Base-by-base conservation (phyloP, 2,888 invertebrate genomes). In the Serripes groenlandicus region DNA sequence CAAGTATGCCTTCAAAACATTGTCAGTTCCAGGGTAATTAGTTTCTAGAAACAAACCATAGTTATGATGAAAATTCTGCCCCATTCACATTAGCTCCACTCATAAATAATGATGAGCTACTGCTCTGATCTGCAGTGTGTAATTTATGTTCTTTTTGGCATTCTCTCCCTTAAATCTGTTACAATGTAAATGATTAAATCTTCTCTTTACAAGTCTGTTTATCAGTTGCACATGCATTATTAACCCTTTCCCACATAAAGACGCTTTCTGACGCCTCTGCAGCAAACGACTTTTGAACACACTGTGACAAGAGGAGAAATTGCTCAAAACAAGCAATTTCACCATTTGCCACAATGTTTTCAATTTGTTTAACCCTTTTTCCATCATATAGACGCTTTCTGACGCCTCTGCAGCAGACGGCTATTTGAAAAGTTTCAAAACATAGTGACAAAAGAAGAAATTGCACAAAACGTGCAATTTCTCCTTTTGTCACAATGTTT, bases 61-160 rank as follows among this genome's bases (percentile, higher is more conserved):
- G n/a, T 18, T 32, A 18, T 34, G 28, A 32, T 34, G 62, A n/a
- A 34, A 32, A 62, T 62, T 21, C 34, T 34, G 32, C n/a, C 49
- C 49, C 49, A 49, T 49, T 49, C 49, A 49, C 49, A 49, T 49
- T 1, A 49, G 62, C 62, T 62, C 62, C 18, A 62, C 28, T 62
- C 62, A 62, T 60, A 60, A 62, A 62, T 34, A 62, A 62, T 62
- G 62, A 5, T 21, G 30, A 30, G 23, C 32, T 62, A 58, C 21
- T 34, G 21, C 60, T 30, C 21, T 62, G 62, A 62, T 62, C 62
- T 32, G n/a, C 15, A 34, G 34, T 62, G 62, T 62, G 62, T 34
- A 62, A 35, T 32, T 49, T 5, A 49, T 49, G 21, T 21, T 21
- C 15, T 49, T 49, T 21, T 49, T 15, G 15, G 49, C 49, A 49